Base-by-base conservation (phyloP, 2,113 vertebrate genomes). In the Bettongia penicillata region DNA sequence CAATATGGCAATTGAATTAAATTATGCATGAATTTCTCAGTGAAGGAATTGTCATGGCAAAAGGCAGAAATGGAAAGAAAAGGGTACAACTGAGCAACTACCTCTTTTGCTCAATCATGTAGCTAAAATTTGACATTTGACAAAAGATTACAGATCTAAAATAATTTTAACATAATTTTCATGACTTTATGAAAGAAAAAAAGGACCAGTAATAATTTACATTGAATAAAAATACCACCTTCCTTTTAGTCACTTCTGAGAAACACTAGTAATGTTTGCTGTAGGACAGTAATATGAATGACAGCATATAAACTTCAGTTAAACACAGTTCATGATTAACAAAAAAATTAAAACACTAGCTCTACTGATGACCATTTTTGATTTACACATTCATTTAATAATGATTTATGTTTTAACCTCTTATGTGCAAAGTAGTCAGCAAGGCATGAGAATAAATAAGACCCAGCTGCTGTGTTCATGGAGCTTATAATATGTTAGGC, bases 21-120 rank as follows among this genome's bases (percentile, higher is more conserved):
- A 53, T 47, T 92, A 95, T 61, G 68, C 89, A 93, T 57, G 1
- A 2, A 92, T 24, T 91, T 89, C 57, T 49, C 23, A 92, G n/a
- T 22, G 93, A 94, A 57, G 92, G 11, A 93, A 91, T 51, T 91
- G 84, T 89, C 37, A 94, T 26, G 8, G 68, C 95, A 93, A 90
- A 68, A 25, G 68, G 91, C 0, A 25, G 91, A 96, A 94, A 47
- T 57, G 49, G 5, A 52, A 25, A 61, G 50, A 11, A 16, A 49
- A 89, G 22, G 68, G 92, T 91, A n/a, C 43, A 61, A 1, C 68
- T 84, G 6, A 92, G 2, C 68, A n/a, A 53, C 55, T 91, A 5
- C 94, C 16, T 89, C 48, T 26, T 91, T 92, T 95, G 61, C 55
- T n/a, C 94, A 93, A 91, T n/a, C 61, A 91, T 22, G n/a, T 48